Evolutionary conservation across 2,888 invertebrate genomes (phyloP), one percentile per base, ranked within the genome.

Genomic region (Tetragonisca angustula): DNA sequence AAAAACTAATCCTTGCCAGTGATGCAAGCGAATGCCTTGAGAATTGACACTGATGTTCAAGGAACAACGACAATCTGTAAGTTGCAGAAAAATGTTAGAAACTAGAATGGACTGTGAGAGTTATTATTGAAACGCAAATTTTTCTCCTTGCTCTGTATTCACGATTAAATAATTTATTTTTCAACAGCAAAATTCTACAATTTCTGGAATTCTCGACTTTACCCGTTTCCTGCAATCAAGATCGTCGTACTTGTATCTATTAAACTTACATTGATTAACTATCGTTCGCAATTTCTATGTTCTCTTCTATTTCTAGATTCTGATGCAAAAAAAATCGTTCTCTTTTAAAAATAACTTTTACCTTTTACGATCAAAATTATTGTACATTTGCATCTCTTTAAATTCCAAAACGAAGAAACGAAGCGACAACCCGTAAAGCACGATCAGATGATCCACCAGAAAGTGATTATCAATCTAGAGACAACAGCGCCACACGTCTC

Each of bases 381-480:
- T 27, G 27, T 27, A 27, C 9, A 11, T 43, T 11, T 43, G 43
- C 9, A 43, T 43, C 36, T 36, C 43, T 36, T 13, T 56, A 13
- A n/a, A n/a, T n/a, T 21, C n/a, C 5, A 21, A 5, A n/a, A 56
- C 3, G 4, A 17, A 4, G 13, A n/a, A 70, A 17, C 36, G 19
- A 59, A n/a, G 4, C 3, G 9, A 43, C 19, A 71, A 24, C 2
- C 19, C 13, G 19, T 5, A 52, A 52, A 13, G 19, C 32, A 6
- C 50, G 9, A 43, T 19, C 5, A 24, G 27, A 59, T 32, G 27
- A n/a, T 61, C 13, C 3, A 6, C 43, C 19, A 49, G 21, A 19
- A 50, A 32, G 21, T 17, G 6, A 49, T 70, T 72, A 78, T 81
- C 56, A 72, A 86, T 86, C 85, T 64, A 69, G 62, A 69, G 70